Evolutionary conservation across 2,888 invertebrate species (phyloP).

Genomic region (Ornithoptera alexandrae): DNA sequence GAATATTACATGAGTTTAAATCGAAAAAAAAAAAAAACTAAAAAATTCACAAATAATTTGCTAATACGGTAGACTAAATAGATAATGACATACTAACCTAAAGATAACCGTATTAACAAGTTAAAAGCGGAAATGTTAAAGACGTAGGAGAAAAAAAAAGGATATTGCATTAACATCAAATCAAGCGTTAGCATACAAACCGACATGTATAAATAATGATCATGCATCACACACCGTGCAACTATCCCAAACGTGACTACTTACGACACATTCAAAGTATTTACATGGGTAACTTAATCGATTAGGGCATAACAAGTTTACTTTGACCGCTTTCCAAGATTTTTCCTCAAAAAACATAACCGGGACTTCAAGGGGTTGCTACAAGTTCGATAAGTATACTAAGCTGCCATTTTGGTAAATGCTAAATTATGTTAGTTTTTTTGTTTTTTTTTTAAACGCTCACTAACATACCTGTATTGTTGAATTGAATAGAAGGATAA

Average conservation of each 20-base stretch:
- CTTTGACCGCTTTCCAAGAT: constrained; percentile 43
- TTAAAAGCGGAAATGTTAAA: neutral
- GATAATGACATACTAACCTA: neutral
- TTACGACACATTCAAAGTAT: constrained; percentile 7
- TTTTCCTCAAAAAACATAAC: constrained; percentile 42
- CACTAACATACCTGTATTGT: constrained; percentile 65
- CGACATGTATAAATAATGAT: constrained; percentile 1
- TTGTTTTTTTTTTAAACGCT: constrained; percentile 55
- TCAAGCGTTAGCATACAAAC: neutral
- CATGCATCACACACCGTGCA: constrained; percentile 17
- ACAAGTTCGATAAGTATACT: constrained; percentile 49
- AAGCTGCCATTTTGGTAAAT: constrained; percentile 80
- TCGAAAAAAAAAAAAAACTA: constrained; percentile 1
- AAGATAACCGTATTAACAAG: constrained; percentile 11
- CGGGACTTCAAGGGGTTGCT: constrained; percentile 50
- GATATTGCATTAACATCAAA: neutral
- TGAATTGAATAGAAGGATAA: constrained; percentile 34
- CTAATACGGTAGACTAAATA: constrained; percentile 4
- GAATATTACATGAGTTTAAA: constrained; percentile 14
- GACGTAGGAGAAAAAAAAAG: neutral
- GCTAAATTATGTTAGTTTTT: constrained; percentile 55
- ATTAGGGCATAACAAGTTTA: constrained; percentile 22
- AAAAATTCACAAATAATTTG: constrained; percentile 5
- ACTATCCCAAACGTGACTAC: neutral
- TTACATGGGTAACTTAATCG: neutral